A percentile compares a stretch with the other conserved stretches of the same genome.
phyloP scores from a whole-genome alignment of 2,797 vertebrate genomes.

The Pseudochirops cupreus region DNA sequence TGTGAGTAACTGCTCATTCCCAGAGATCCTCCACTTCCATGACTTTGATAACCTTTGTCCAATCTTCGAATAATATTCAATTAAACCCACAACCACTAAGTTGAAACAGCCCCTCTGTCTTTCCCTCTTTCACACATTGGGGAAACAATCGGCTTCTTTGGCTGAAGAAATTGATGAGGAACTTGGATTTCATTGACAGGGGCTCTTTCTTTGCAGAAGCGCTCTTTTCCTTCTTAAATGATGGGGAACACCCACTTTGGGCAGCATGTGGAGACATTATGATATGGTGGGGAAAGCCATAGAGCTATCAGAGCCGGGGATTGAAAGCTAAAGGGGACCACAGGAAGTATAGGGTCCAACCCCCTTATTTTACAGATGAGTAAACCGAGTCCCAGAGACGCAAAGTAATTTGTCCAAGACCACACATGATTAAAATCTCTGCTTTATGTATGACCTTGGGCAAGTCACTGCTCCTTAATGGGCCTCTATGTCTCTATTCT shows the following conservation, averaged over 20 bases:
- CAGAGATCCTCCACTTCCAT: conserved; percentile 50
- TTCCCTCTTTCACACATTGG: conserved; percentile 27
- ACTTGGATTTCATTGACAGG: conserved; percentile 26
- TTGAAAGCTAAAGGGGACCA: neutral
- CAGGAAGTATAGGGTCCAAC: neutral
- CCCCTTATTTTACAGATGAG: neutral
- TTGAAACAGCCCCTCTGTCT: conserved; percentile 39
- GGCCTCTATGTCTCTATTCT: neutral
- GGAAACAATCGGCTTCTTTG: conserved; percentile 23
- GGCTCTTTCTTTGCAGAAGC: neutral
- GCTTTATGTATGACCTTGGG: neutral
- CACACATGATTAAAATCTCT: neutral
- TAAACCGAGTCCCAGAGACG: neutral
- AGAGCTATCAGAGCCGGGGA: neutral
- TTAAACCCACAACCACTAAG: conserved; percentile 35
- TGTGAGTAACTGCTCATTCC: conserved; percentile 40
- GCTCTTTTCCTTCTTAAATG: neutral
- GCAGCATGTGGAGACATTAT: neutral
- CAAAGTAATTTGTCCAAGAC: neutral
- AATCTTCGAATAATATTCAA: conserved; percentile 57
- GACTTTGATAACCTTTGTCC: conserved; percentile 46
- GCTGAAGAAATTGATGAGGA: conserved; percentile 20
- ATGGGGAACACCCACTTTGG: neutral
- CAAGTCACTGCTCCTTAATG: neutral
- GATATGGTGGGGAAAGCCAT: neutral